Evolutionary conservation across 2,797 vertebrate genomes (phyloP).

Genomic region (Sternotherus odoratus): DNA sequence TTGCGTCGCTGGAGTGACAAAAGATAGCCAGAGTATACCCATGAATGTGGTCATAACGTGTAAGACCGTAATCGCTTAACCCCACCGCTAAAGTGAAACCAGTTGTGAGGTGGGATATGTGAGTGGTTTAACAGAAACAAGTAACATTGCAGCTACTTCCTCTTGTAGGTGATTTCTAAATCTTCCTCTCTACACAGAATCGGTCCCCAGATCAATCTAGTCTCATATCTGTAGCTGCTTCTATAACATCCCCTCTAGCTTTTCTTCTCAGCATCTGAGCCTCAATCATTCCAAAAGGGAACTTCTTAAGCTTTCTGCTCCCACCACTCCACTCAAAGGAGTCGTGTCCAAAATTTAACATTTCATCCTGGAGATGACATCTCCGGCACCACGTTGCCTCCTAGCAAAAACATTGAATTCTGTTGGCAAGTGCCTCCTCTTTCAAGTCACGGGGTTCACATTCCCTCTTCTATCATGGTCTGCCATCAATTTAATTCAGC

Average conservation of each 20-base stretch:
- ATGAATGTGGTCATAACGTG: accelerated
- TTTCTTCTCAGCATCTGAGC: accelerated
- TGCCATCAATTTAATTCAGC: background rate
- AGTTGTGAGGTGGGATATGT: background rate
- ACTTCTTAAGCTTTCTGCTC: background rate
- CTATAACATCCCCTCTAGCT: background rate
- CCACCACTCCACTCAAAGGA: background rate
- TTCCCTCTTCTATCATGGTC: background rate
- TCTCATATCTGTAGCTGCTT: accelerated
- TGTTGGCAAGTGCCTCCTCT: background rate
- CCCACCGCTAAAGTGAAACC: background rate
- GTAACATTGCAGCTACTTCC: background rate
- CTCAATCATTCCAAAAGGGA: background rate
- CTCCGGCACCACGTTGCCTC: background rate
- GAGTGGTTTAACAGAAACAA: background rate
- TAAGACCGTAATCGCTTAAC: accelerated
- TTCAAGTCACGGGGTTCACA: background rate
- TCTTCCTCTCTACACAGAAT: accelerated
- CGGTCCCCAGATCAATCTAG: background rate
- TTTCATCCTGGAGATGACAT: background rate
- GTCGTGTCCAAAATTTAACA: background rate
- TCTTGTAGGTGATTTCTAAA: background rate
- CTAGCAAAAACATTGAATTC: background rate
- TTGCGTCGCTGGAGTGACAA: background rate
- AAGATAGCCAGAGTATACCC: accelerated